phyloP scores from a whole-genome alignment of 2,113 vertebrate genomes.

The Donacobius atricapilla region DNA sequence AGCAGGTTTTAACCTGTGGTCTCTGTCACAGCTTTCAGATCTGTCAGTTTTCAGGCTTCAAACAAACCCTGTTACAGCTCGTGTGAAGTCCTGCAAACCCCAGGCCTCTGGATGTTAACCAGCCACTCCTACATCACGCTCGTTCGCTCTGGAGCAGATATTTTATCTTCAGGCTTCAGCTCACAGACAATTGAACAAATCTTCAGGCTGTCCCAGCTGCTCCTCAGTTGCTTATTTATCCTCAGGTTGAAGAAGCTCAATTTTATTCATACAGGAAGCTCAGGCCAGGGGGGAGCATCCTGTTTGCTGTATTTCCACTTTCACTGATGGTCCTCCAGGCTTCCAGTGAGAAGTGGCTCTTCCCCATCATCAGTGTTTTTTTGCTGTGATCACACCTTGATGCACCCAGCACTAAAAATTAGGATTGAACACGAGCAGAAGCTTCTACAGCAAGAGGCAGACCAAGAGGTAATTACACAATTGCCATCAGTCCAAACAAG shows the following conservation, averaged over 20 bases:
- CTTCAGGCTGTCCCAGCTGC: not conserved
- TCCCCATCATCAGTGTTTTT: slow-evolving; percentile 21
- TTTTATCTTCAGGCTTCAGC: not conserved
- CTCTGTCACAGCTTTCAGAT: not conserved
- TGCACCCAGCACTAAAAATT: slow-evolving; percentile 6
- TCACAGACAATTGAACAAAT: not conserved
- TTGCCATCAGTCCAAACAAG: not conserved
- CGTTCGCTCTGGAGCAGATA: not conserved
- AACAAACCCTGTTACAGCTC: not conserved
- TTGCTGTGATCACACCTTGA: slow-evolving; percentile 28
- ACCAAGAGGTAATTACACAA: not conserved
- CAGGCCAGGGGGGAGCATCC: not conserved
- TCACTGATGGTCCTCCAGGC: not conserved
- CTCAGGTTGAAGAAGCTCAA: not conserved
- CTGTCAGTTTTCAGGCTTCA: slow-evolving; percentile 21
- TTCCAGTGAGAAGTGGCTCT: slow-evolving; percentile 37
- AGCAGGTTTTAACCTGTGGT: not conserved
- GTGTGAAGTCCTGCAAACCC: not conserved
- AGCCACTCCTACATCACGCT: not conserved
- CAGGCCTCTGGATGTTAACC: not conserved
- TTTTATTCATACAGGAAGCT: not conserved
- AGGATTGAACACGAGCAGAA: slow-evolving; percentile 34
- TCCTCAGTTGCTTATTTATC: not conserved
- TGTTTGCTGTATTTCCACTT: not conserved
- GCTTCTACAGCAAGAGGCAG: slow-evolving; percentile 13